Conservation (phyloP, 2,888 invertebrate species). For the Phengaris alcon region DNA sequence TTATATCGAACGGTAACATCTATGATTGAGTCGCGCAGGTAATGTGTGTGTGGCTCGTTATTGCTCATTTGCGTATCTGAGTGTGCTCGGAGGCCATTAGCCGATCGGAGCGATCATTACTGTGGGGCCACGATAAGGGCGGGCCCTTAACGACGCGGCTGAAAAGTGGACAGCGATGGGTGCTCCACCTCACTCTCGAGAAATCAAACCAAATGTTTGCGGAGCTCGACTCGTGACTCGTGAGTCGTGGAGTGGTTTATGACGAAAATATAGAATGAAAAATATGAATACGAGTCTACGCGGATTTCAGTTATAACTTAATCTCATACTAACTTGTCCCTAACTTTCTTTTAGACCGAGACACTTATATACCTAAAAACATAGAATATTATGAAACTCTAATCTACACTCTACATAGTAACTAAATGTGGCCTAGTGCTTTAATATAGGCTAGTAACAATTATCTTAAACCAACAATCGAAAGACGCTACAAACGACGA, state of each 20-base stretch:
- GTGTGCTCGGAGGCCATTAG: conserved; percentile 75
- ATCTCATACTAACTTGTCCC: not conserved
- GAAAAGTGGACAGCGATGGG: conserved; percentile 62
- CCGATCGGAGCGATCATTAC: conserved; percentile 76
- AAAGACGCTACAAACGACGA: too few species aligned
- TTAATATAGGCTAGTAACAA: too few species aligned
- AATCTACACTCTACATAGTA: too few species aligned
- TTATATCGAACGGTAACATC: conserved; percentile 4
- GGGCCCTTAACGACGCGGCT: conserved; percentile 64
- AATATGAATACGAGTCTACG: not conserved
- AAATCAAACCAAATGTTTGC: conserved; percentile 25
- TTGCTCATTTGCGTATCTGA: conserved; percentile 79
- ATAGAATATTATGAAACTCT: too few species aligned
- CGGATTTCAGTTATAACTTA: not conserved
- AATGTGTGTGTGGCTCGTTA: conserved; percentile 53
- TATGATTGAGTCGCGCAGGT: conserved; percentile 40
- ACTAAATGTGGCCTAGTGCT: too few species aligned
- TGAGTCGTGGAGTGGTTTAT: not conserved
- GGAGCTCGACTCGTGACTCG: not conserved
- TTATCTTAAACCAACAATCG: too few species aligned
- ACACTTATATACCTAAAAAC: too few species aligned
- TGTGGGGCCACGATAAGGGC: conserved; percentile 70
- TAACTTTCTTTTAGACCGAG: too few species aligned
- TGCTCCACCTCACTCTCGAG: conserved; percentile 47
- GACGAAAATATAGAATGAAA: not conserved